Percentiles rank a stretch among this genome's conserved stretches.
These are phyloP conservation scores for Araneus ventricosus DNA, from an alignment of 1,140 invertebrate genomes.

Conservation along the genomic window DNA sequence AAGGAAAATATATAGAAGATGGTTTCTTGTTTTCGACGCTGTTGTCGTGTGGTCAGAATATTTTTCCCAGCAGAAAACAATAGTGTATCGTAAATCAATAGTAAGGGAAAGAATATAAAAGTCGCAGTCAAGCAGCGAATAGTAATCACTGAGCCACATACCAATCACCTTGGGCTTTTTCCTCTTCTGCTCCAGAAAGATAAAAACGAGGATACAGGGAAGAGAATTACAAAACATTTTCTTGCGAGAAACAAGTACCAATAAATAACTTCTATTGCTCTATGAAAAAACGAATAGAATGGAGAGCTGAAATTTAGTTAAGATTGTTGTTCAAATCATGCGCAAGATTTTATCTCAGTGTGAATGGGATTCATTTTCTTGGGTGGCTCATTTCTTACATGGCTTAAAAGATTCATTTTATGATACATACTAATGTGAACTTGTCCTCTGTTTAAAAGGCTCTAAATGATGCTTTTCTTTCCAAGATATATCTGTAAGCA, in stretches of 20 bases:
- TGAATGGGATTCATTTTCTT: conserved; percentile 1
- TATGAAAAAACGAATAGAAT: neutral
- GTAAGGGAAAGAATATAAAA: conserved; percentile 46
- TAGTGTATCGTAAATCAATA: conserved; percentile 60
- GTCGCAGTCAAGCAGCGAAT: conserved; percentile 27
- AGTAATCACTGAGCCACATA: conserved; percentile 57
- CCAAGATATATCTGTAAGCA: neutral
- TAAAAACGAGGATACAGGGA: neutral
- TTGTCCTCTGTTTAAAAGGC: conserved; percentile 2
- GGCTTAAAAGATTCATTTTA: neutral
- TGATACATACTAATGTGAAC: neutral
- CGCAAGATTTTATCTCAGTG: neutral
- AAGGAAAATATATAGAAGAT: conserved; percentile 32
- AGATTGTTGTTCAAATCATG: neutral
- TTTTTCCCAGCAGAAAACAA: conserved; percentile 47
- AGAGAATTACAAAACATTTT: conserved; percentile 68
- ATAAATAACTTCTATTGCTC: conserved; percentile 59
- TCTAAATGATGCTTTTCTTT: too few species aligned
- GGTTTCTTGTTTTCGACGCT: conserved; percentile 9
- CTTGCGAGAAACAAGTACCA: conserved; percentile 35
- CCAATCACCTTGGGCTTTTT: conserved; percentile 57
- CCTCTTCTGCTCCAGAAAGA: conserved; percentile 25
- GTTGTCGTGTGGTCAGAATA: conserved; percentile 40
- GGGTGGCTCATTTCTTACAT: too few species aligned
- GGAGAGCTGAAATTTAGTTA: conserved; percentile 31